phyloP scores from a whole-genome alignment of 2,888 invertebrate genomes.

The Cantharis lateralis region DNA sequence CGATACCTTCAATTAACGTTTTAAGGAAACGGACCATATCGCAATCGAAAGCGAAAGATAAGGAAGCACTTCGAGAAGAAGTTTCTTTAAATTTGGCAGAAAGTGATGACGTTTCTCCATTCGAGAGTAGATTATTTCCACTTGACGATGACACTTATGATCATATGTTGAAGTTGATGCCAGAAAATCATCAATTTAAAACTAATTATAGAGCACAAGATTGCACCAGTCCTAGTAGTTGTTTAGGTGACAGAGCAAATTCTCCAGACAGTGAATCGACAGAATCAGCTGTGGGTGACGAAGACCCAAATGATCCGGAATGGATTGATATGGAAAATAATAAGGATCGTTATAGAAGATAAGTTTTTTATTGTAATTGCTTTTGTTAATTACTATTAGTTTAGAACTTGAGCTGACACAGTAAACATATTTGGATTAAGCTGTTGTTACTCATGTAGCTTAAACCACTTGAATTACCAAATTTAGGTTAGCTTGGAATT shows the following conservation, averaged over 20 bases:
- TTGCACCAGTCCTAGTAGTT: slow-evolving; percentile 47
- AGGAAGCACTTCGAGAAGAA: slow-evolving; percentile 45
- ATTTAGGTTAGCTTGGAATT: slow-evolving; percentile 43
- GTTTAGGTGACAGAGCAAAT: slow-evolving; percentile 39
- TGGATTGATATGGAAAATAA: slow-evolving; percentile 65
- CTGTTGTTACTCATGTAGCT: slow-evolving; percentile 25
- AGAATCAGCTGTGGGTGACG: slow-evolving; percentile 68
- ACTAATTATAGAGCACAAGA: slow-evolving; percentile 49
- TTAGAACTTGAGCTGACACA: slow-evolving; percentile 26
- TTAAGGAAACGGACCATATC: slow-evolving; percentile 59
- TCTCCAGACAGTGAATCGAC: slow-evolving; percentile 58
- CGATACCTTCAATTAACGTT: slow-evolving; percentile 47
- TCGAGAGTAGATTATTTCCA: slow-evolving; percentile 77
- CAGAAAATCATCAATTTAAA: slow-evolving; percentile 61
- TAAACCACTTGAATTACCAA: slow-evolving; percentile 12
- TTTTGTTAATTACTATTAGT: slow-evolving; percentile 30
- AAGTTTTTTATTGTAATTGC: slow-evolving; percentile 36
- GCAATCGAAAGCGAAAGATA: slow-evolving; percentile 55
- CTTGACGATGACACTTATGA: slow-evolving; percentile 71
- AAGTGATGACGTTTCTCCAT: slow-evolving; percentile 65
- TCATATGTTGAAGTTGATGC: slow-evolving; percentile 72
- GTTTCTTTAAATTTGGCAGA: slow-evolving; percentile 44
- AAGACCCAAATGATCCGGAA: slow-evolving; percentile 86
- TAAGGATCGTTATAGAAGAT: slow-evolving; percentile 52
- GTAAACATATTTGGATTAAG: slow-evolving; percentile 21